Conservation (phyloP, 2,888 invertebrate genomes). For the Hypselothyrea guttata region DNA sequence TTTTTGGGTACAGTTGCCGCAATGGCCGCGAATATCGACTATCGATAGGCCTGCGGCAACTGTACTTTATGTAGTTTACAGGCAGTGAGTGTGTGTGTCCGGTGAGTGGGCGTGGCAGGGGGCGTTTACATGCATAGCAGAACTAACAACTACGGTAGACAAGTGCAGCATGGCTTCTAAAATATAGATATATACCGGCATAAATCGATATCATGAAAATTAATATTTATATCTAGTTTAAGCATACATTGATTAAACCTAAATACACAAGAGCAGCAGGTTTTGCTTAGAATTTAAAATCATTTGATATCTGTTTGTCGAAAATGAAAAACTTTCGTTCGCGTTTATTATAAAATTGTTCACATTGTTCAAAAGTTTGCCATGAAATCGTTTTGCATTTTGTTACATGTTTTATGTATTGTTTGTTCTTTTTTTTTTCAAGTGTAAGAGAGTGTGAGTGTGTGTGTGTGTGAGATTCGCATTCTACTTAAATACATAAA, state of each 20-base stretch:
- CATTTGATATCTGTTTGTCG: conserved; percentile 31
- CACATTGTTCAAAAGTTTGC: conserved; percentile 50
- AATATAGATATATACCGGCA: conserved; percentile 26
- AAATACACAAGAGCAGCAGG: conserved; percentile 40
- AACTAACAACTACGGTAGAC: conserved; percentile 49
- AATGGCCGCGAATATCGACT: too few species aligned
- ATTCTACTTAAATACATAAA: conserved; percentile 56
- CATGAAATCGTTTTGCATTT: conserved; percentile 32
- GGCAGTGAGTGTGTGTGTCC: conserved; percentile 35
- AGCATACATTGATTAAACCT: conserved; percentile 47
- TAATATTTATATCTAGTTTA: too few species aligned
- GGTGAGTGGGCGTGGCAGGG: conserved; percentile 8
- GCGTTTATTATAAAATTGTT: conserved; percentile 66
- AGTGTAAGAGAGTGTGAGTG: conserved; percentile 23
- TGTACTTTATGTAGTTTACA: conserved; percentile 24
- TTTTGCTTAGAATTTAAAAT: conserved; percentile 50
- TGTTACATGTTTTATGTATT: conserved; percentile 38
- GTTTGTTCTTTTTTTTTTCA: conserved; percentile 27
- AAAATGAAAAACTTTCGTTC: conserved; percentile 57
- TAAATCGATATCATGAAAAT: too few species aligned
- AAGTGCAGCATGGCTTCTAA: conserved; percentile 58
- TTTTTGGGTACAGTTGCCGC: conserved; percentile 14
- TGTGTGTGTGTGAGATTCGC: conserved; percentile 56
- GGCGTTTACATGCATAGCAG: conserved; percentile 57
- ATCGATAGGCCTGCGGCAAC: too few species aligned